A percentile compares a stretch with the other conserved stretches of the same genome.
These are phyloP conservation scores for Oophaga sylvatica DNA, from an alignment of 2,797 vertebrate genomes.

Conservation along the genomic window DNA sequence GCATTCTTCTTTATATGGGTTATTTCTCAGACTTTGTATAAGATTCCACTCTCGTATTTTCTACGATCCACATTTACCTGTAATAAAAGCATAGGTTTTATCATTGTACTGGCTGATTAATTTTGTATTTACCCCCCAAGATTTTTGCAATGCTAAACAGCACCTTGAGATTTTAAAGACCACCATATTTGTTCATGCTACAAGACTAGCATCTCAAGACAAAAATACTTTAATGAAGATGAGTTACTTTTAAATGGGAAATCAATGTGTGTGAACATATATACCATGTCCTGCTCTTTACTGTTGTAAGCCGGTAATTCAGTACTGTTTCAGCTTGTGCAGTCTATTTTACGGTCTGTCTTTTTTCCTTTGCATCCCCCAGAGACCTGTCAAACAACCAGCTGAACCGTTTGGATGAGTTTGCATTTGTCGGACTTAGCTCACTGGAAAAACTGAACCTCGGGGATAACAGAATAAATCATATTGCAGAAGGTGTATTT, in stretches of 20 bases:
- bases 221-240: too few species aligned
- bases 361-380: constrained; percentile 49
- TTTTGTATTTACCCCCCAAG: background rate
- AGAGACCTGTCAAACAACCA: constrained; percentile 95
- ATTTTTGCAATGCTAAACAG: background rate
- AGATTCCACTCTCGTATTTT: background rate
- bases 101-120: background rate
- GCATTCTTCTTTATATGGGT: constrained; percentile 27
- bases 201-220: too few species aligned
- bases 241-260: background rate
- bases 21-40: constrained; percentile 21
- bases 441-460: constrained; percentile 89
- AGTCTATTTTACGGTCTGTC: constrained; percentile 16
- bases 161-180: background rate
- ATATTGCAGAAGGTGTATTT: constrained; percentile 93
- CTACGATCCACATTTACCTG: background rate
- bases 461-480: constrained; percentile 89
- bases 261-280: background rate
- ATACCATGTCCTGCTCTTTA: background rate
- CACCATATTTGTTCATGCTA: too few species aligned
- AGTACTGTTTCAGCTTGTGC: constrained; percentile 16
- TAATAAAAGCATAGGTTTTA: background rate
- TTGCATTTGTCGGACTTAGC: constrained; percentile 87
- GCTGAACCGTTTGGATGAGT: constrained; percentile 89
- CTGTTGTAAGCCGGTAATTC: background rate